Evolutionary conservation across 2,113 vertebrate species (phyloP).

Genomic region (Triplophysa rosa): DNA sequence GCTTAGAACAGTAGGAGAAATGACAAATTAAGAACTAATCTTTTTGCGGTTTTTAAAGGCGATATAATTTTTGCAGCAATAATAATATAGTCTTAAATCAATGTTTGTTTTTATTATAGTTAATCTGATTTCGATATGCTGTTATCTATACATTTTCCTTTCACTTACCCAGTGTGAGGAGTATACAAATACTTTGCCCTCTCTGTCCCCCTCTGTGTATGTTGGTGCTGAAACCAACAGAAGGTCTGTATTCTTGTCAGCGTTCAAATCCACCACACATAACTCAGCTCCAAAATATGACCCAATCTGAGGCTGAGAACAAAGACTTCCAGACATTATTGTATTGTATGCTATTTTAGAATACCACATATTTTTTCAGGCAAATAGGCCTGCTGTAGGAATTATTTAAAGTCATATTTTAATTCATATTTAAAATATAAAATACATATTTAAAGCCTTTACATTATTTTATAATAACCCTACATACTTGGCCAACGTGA

Average conservation of each 20-base stretch:
- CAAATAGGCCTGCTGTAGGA: too few relatives aligned
- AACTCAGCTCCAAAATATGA: constrained; percentile 84
- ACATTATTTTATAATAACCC: not conserved
- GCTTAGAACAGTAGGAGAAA: not conserved
- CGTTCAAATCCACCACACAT: constrained; percentile 72
- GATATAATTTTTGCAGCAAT: too few relatives aligned
- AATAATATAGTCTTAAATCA: too few relatives aligned
- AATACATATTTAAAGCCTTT: not conserved
- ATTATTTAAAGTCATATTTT: too few relatives aligned
- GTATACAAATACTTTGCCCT: constrained; percentile 79
- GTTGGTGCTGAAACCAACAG: constrained; percentile 80
- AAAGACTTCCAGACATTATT: not conserved
- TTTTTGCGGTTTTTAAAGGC: too few relatives aligned
- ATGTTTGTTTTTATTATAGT: too few relatives aligned
- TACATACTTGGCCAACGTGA: too few relatives aligned
- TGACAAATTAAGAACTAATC: not conserved
- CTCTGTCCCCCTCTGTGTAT: constrained; percentile 66
- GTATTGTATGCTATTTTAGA: not conserved
- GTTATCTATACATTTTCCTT: not conserved
- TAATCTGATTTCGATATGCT: too few relatives aligned
- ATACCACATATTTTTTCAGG: too few relatives aligned
- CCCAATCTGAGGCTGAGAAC: constrained; percentile 70
- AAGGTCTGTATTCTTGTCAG: constrained; percentile 66
- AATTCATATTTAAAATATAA: too few relatives aligned
- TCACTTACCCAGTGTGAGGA: constrained; percentile 57